Percentiles rank a stretch among this genome's conserved stretches.
These are phyloP conservation scores for Myiozetetes cayanensis DNA, from an alignment of 2,113 vertebrate genomes.

Conservation along the genomic window DNA sequence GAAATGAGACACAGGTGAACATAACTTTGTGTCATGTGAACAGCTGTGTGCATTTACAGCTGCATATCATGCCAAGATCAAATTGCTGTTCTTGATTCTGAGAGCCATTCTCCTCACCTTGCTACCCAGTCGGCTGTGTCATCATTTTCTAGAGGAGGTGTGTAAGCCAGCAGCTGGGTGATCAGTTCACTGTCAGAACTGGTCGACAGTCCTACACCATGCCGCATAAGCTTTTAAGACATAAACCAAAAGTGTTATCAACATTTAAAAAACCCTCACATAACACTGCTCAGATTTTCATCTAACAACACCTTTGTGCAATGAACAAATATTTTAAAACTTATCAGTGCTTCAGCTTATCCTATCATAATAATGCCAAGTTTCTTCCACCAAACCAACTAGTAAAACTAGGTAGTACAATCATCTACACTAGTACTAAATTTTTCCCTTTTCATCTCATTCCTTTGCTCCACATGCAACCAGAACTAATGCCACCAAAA, in stretches of 20 bases:
- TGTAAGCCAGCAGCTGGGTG: slow-evolving; percentile 93
- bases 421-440: neutral
- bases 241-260: neutral
- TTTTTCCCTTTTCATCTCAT: neutral
- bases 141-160: slow-evolving; percentile 90
- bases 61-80: neutral
- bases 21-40: neutral
- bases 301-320: neutral
- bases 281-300: neutral
- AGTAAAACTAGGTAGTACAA: neutral
- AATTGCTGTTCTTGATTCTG: neutral
- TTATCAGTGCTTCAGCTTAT: neutral
- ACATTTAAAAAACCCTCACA: neutral
- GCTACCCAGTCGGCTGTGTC: slow-evolving; percentile 94
- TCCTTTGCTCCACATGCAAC: neutral
- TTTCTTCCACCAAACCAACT: neutral
- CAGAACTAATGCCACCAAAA: neutral
- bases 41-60: neutral
- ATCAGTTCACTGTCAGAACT: slow-evolving; percentile 98
- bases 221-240: slow-evolving; percentile 86
- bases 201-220: slow-evolving; percentile 94
- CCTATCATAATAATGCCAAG: neutral
- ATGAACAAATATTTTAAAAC: neutral
- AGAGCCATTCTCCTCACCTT: slow-evolving; percentile 74
- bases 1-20: slow-evolving; percentile 30